Conservation (phyloP, 2,888 invertebrate genomes). For the Tetragonisca angustula region DNA sequence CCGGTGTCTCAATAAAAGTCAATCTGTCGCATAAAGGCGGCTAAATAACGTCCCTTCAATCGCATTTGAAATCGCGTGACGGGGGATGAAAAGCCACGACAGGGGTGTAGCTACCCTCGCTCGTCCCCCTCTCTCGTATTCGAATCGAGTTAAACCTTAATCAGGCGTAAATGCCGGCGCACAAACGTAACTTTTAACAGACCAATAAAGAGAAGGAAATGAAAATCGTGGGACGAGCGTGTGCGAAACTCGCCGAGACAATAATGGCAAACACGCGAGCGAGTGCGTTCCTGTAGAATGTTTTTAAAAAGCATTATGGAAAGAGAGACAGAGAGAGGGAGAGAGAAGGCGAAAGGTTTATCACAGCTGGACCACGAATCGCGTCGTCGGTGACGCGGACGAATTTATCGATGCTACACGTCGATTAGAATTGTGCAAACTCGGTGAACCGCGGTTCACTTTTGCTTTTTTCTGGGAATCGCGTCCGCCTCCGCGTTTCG, state of each 20-base stretch:
- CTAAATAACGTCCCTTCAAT: conserved; percentile 43
- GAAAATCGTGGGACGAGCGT: conserved; percentile 70
- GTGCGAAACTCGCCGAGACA: conserved; percentile 43
- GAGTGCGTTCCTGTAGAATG: conserved; percentile 5
- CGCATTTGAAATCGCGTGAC: conserved; percentile 31
- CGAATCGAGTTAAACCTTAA: conserved; percentile 77
- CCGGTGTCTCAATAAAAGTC: conserved; percentile 14
- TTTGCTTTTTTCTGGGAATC: conserved; percentile 53
- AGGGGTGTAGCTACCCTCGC: neutral
- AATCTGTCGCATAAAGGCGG: conserved; percentile 25
- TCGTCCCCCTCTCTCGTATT: neutral
- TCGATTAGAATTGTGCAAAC: conserved; percentile 64
- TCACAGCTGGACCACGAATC: conserved; percentile 54
- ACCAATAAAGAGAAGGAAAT: conserved; percentile 79
- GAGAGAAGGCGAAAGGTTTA: conserved; percentile 39
- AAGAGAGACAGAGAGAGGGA: neutral
- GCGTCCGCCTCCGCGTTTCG: conserved; percentile 25
- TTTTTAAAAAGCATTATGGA: conserved; percentile 37
- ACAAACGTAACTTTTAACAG: conserved; percentile 79
- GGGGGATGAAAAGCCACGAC: conserved; percentile 11
- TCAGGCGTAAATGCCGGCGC: conserved; percentile 78
- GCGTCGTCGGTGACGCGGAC: conserved; percentile 47
- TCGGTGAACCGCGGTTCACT: conserved; percentile 57
- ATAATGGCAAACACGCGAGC: conserved; percentile 42
- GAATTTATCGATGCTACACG: conserved; percentile 63